phyloP scores from a whole-genome alignment of 2,888 invertebrate genomes.

The Drosophila mettleri region DNA sequence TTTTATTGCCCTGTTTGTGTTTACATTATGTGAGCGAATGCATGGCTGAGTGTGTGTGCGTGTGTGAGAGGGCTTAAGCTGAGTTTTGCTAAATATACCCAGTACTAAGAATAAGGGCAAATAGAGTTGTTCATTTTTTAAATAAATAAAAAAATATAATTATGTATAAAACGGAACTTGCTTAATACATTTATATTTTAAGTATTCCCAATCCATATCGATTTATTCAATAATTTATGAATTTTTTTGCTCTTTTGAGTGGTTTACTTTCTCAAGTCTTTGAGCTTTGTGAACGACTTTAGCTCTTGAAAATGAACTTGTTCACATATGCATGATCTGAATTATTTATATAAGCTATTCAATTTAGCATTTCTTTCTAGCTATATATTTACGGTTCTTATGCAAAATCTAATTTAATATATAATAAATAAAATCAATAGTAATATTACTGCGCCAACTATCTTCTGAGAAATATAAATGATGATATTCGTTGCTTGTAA shows the following conservation, averaged over 20 bases:
- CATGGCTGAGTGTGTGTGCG: conserved; percentile 1
- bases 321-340: too few relatives aligned
- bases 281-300: too few relatives aligned
- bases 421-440: not conserved
- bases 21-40: conserved; percentile 26
- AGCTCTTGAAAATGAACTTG: too few relatives aligned
- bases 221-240: too few relatives aligned
- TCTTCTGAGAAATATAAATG: not conserved
- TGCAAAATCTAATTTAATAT: not conserved
- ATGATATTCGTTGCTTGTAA: not conserved
- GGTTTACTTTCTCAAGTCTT: too few relatives aligned
- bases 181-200: too few relatives aligned
- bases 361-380: not conserved
- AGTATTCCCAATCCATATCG: too few relatives aligned
- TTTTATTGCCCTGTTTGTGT: conserved; percentile 47
- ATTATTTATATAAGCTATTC: not conserved
- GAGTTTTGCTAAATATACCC: conserved; percentile 6
- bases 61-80: not conserved
- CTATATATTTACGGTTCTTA: not conserved
- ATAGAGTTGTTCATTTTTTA: not conserved
- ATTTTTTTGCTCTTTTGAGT: too few relatives aligned
- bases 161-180: too few relatives aligned
- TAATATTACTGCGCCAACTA: too few relatives aligned
- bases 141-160: not conserved
- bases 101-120: not conserved